Evolutionary conservation across 2,113 vertebrate genomes (phyloP), one percentile per base, ranked within the genome.

Genomic region (Suricata suricatta): DNA sequence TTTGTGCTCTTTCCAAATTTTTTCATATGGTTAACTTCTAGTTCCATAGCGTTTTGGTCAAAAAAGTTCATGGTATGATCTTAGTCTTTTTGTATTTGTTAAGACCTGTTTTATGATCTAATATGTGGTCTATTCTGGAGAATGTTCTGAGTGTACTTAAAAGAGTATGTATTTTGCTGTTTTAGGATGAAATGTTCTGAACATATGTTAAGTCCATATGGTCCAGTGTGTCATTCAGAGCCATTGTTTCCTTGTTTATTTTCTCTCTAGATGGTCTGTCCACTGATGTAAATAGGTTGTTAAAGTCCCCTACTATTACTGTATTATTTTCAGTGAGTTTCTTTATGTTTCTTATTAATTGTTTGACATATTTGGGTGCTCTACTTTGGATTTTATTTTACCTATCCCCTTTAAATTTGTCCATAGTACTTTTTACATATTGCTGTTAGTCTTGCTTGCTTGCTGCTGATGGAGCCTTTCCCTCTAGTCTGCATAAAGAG

Each of bases 371-470:
- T 76, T 76, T 29, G 27, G 27, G 74, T 77, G 27, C 41, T 77
- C 27, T 83, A 93, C 82, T 72, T 83, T 90, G 27, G 10, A 44
- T 83, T 88, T 93, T 95, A 29, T 50, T 89, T 92, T 95, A 21
- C 77, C 63, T 93, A 31, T 79, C 77, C 3, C 23, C 21, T 85
- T 5, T 90, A 84, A 88, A 93, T 88, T 88, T 93, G 8, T 81
- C 76, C 66, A 81, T 41, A n/a, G 31, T 41, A 57, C 15, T 60
- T 93, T 74, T 86, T 60, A 93, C 31, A 50, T 95, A 57, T 52
- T 69, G 19, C 16, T 93, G 35, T 69, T 88, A 92, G 63, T 93
- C 63, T 63, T 54, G 11, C 57, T 63, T 54, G 8, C 57, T 95
- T 93, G 27, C 71, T 86, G 96, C 38, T 87, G 47, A 79, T 52